Conservation (phyloP, 2,797 vertebrate species). For the Macropodus opercularis region DNA sequence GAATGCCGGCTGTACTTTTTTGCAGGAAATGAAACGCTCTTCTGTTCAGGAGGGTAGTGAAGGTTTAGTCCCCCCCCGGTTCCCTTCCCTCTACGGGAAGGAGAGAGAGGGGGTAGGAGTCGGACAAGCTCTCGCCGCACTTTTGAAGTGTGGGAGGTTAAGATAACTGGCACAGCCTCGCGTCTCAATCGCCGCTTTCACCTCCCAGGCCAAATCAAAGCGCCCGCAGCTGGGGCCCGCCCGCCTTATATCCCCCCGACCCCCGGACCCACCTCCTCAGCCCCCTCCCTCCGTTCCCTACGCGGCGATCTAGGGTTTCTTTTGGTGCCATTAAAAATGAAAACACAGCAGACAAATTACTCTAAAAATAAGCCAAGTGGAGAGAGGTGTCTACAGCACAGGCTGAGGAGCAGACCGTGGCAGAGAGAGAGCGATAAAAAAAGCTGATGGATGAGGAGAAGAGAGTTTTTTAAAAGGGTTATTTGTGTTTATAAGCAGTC, state of each 20-base stretch:
- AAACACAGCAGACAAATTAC: constrained; percentile 74
- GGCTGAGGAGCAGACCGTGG: constrained; percentile 49
- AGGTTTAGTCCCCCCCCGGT: constrained; percentile 63
- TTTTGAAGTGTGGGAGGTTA: constrained; percentile 90
- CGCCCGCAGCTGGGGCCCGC: constrained; percentile 75
- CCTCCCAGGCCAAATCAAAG: constrained; percentile 81
- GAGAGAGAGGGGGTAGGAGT: constrained; percentile 43
- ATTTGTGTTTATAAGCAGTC: neutral
- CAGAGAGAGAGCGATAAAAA: no score
- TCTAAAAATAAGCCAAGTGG: constrained; percentile 74
- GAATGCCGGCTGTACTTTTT: constrained; percentile 80
- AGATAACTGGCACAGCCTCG: constrained; percentile 83
- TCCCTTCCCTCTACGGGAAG: constrained; percentile 52
- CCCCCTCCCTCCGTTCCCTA: constrained; percentile 16
- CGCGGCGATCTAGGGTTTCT: constrained; percentile 54
- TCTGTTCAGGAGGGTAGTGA: constrained; percentile 81
- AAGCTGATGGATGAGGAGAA: constrained; percentile 26
- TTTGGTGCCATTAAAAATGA: constrained; percentile 68
- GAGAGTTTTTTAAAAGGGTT: neutral
- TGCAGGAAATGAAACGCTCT: constrained; percentile 88
- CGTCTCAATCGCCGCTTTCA: constrained; percentile 78
- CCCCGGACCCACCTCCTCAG: constrained; percentile 41
- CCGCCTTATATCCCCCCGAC: constrained; percentile 61
- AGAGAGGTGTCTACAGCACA: constrained; percentile 51
- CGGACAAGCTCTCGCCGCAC: constrained; percentile 53